A percentile compares a stretch with the other conserved stretches of the same genome.
phyloP scores from a whole-genome alignment of 2,113 vertebrate species.

The Cisticola juncidis region DNA sequence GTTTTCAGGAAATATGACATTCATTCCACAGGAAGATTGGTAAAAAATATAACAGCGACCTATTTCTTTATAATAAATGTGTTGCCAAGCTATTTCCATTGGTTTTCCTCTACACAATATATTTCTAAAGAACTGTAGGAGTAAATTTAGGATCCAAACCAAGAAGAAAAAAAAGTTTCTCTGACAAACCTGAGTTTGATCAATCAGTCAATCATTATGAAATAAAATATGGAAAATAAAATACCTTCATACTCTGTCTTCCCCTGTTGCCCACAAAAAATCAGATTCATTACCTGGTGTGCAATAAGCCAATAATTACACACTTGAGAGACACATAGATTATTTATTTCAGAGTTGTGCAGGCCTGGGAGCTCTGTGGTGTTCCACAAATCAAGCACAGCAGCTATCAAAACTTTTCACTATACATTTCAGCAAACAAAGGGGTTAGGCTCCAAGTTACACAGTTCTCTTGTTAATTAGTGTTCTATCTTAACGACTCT shows the following conservation, averaged over 20 bases:
- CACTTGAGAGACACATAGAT: neutral
- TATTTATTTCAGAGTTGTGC: neutral
- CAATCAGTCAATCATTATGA: neutral
- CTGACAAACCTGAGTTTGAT: neutral
- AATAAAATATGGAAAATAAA: neutral
- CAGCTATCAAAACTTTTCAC: neutral
- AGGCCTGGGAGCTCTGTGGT: neutral
- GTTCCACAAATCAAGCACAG: neutral
- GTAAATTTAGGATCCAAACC: neutral
- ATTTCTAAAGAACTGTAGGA: neutral
- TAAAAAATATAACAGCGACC: neutral
- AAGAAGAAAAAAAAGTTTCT: neutral
- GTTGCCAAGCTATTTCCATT: neutral
- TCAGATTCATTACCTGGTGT: neutral
- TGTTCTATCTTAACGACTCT: neutral
- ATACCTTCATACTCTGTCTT: neutral
- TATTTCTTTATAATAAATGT: constrained; percentile 19
- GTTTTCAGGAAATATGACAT: neutral
- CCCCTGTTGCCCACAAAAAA: neutral
- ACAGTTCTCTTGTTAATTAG: neutral
- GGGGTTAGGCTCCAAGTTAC: neutral
- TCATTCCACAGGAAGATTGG: neutral
- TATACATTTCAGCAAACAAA: neutral
- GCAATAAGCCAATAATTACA: neutral
- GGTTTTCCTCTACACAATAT: neutral